A percentile compares a stretch with the other conserved stretches of the same genome.
phyloP scores from a whole-genome alignment of 2,113 vertebrate genomes.

The Neotoma lepida region DNA sequence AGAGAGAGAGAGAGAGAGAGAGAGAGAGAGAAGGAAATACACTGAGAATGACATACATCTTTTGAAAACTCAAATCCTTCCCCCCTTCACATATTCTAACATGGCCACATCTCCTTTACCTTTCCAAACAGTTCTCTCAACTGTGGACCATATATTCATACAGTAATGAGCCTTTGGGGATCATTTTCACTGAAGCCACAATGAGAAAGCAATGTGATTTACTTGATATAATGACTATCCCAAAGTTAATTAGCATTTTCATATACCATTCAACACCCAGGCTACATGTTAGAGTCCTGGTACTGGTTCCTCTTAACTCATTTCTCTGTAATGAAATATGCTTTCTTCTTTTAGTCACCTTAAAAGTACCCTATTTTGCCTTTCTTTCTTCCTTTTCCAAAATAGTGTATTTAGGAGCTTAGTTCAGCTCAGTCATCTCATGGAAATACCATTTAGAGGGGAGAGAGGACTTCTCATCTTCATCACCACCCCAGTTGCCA shows the following conservation, averaged over 20 bases:
- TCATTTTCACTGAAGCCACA: neutral
- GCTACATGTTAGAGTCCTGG: neutral
- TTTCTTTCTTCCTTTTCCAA: too few species aligned
- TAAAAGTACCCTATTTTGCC: neutral
- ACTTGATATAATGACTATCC: neutral
- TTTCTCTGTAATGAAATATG: neutral
- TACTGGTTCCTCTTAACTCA: neutral
- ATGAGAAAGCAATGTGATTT: neutral
- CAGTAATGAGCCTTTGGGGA: neutral
- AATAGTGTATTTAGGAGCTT: neutral
- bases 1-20: neutral
- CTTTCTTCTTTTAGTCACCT: neutral
- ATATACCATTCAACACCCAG: neutral
- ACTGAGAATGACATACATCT: neutral
- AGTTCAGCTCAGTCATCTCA: neutral
- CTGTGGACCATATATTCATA: neutral
- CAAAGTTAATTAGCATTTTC: neutral
- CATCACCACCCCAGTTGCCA: neutral
- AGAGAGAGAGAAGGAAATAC: too few species aligned
- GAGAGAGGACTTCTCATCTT: neutral
- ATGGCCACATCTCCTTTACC: neutral
- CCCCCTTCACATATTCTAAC: neutral
- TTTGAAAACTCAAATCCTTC: neutral
- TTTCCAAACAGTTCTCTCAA: neutral
- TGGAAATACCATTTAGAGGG: neutral